phyloP scores from a whole-genome alignment of 2,113 vertebrate genomes.

The Monarcha castaneiventris region DNA sequence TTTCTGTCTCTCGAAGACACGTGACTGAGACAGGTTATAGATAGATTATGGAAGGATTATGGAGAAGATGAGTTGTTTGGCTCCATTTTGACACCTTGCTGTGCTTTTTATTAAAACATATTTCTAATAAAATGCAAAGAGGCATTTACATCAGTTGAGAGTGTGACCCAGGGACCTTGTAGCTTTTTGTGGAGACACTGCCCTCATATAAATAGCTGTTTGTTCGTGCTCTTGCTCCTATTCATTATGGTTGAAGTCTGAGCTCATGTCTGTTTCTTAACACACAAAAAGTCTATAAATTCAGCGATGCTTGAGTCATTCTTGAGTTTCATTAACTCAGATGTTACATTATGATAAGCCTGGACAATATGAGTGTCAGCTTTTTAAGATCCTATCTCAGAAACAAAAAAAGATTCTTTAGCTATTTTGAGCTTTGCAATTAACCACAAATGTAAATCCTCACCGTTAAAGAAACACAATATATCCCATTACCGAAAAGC shows the following conservation, averaged over 20 bases:
- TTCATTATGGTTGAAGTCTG: slow-evolving; percentile 72
- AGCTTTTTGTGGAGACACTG: slow-evolving; percentile 52
- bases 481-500: slow-evolving; percentile 40
- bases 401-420: background rate
- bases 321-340: slow-evolving; percentile 67
- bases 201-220: slow-evolving; percentile 70
- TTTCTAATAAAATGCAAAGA: slow-evolving; percentile 68
- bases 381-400: slow-evolving; percentile 59
- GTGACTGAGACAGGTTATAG: background rate
- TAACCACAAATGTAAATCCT: slow-evolving; percentile 48
- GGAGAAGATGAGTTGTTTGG: background rate
- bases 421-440: slow-evolving; percentile 41
- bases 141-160: slow-evolving; percentile 56
- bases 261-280: slow-evolving; percentile 79
- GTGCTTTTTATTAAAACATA: slow-evolving; percentile 23
- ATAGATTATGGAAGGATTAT: background rate
- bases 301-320: slow-evolving; percentile 51
- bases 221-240: slow-evolving; percentile 56
- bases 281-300: slow-evolving; percentile 74
- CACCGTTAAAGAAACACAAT: slow-evolving; percentile 30
- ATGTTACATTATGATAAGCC: slow-evolving; percentile 50
- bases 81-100: slow-evolving; percentile 19
- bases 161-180: slow-evolving; percentile 60
- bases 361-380: slow-evolving; percentile 18
- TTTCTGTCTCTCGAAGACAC: background rate